These are phyloP conservation scores for Hirundo rustica DNA, from an alignment of 2,797 vertebrate genomes.

Conservation along the genomic window DNA sequence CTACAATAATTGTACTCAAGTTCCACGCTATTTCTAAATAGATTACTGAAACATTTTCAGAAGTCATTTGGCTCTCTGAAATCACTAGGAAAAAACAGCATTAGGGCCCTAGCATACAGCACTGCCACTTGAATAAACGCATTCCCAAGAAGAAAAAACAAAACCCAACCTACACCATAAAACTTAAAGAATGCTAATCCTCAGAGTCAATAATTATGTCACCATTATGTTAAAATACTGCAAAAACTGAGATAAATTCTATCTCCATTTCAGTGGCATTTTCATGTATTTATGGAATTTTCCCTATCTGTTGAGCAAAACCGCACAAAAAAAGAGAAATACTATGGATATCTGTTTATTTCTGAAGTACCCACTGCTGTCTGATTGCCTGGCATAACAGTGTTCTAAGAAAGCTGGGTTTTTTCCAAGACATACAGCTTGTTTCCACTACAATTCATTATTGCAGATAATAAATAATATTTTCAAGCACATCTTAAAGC, in stretches of 20 bases:
- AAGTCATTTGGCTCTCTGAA: conserved; percentile 31
- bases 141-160: neutral
- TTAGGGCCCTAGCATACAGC: neutral
- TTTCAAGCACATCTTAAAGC: neutral
- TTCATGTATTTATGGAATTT: neutral
- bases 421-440: neutral
- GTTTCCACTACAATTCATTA: neutral
- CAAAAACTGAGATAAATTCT: neutral
- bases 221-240: conserved; percentile 12
- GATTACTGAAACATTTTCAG: conserved; percentile 42
- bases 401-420: neutral
- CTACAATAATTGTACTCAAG: conserved; percentile 22
- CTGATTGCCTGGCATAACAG: neutral
- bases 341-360: neutral
- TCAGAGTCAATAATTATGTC: conserved; percentile 2
- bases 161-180: neutral
- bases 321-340: neutral
- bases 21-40: conserved; percentile 25
- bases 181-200: neutral
- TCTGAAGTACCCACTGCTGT: neutral
- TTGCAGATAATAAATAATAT: neutral
- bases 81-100: neutral
- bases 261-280: neutral
- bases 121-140: neutral
- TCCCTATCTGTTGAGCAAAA: neutral